Evolutionary conservation across 2,113 vertebrate genomes (phyloP), one percentile per base, ranked within the genome.

Genomic region (Campylomormyrus tamandua): DNA sequence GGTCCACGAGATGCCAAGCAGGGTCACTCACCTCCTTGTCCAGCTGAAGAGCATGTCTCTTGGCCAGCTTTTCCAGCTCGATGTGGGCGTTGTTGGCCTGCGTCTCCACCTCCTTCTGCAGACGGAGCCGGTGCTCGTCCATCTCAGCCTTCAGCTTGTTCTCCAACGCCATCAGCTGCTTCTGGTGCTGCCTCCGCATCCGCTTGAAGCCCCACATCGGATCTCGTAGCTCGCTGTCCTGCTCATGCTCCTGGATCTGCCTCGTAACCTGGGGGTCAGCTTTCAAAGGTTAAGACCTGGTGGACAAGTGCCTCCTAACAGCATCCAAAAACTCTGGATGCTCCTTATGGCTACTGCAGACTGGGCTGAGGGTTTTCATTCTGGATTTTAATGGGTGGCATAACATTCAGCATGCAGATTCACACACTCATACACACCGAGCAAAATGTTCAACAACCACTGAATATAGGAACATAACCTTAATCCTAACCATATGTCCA

Each of bases 131-230:
- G 96, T 99, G 98, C 96, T 99, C 98, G 93, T 99, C 98, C 98
- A 99, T 99, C 96, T 99, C 98, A 89, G 98, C 97, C 97, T 99
- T 99, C 94, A 99, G 96, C 96, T 98, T 99, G 96, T 99, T 99
- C 94, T 99, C 98, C 97, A 99, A 96, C 94, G 98, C 98, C 94
- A 99, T 99, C 96, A 99, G 97, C 98, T 99, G 98, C 97, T 99
- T 99, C 97, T 99, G 98, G 97, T 99, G 98, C 97, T 99, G 98
- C 96, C 98, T 97, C 94, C 98, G 97, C 98, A 99, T 99, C 95
- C 98, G 98, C 95, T 99, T 99, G 96, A 99, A 99, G 94, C 98
- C 98, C 93, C 98, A 99, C 98, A 99, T 99, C 97, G 99, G 98
- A 97, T 99, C 98, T 93, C 98, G 98, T 94, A 99, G 96, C 96